Base-by-base conservation (phyloP, 2,797 vertebrate species). In the Hylomyscus alleni region DNA sequence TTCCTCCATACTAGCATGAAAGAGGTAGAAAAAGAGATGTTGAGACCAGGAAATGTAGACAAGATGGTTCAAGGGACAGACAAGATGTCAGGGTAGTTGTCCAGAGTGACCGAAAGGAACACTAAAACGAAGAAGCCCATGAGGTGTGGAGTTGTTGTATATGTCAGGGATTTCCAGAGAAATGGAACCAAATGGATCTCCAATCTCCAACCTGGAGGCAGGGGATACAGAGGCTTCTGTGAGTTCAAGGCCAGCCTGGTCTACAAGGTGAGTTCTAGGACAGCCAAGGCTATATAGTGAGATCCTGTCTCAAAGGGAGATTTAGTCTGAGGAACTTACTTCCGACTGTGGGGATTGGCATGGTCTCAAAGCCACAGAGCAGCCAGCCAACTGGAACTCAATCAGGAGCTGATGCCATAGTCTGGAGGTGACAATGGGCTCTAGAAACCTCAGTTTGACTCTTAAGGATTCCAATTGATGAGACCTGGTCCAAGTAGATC, bases 71-170 rank as follows among this genome's bases (percentile, higher is more conserved):
- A 3, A 85, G 2, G 13, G 34, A 12, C 47, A 75, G 76, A 3
- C 5, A 10, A 67, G 31, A 85, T 4, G 6, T 14, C 15, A 15
- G 40, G 52, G 14, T 0, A 2, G 13, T 9, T 52, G 9, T 62
- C 58, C 4, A n/a, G 2, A 9, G 72, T 20, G 58, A 40, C 0
- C 0, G 1, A 47, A 2, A 31, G 20, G 17, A 54, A 56, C 1
- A 31, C 2, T 26, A 15, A n/a, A 37, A 20, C 44, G 22, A 75
- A 34, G 14, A 62, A 65, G 4, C 7, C 10, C 0, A 44, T 4
- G 1, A 0, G 8, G 10, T 0, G 1, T 9, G 37, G 20, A 37
- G 26, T 34, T 50, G 13, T 3, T 29, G 1, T 44, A 20, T 6
- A 67, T n/a, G 9, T 14, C 9, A 0, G 34, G 13, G 17, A 26